Percentiles rank a stretch among this genome's conserved stretches.
Conservation (phyloP, 2,888 invertebrate species). For the Nomada fucata region DNA sequence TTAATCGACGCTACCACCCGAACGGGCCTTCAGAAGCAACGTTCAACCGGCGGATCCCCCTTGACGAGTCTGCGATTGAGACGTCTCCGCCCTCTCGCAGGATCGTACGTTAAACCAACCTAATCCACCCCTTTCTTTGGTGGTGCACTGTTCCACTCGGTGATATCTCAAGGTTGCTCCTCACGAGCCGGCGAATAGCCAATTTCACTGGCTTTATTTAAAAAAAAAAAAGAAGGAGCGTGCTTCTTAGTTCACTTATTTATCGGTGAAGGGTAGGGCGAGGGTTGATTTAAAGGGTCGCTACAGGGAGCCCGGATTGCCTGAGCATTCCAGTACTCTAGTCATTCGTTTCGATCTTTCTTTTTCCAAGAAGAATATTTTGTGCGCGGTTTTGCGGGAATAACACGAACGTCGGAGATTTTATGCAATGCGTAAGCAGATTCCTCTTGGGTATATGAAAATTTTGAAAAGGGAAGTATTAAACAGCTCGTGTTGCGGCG, state of each 20-base stretch:
- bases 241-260: conserved; percentile 24
- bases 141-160: not conserved
- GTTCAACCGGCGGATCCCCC: conserved; percentile 59
- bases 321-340: not conserved
- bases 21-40: conserved; percentile 62
- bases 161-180: conserved; percentile 30
- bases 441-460: not conserved
- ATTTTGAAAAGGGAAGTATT: not conserved
- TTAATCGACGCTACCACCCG: conserved; percentile 68
- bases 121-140: conserved; percentile 64
- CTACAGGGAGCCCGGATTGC: not conserved
- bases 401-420: not conserved
- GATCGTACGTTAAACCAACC: conserved; percentile 67
- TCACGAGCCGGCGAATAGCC: conserved; percentile 39
- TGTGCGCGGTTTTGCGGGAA: not conserved
- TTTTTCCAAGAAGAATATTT: not conserved
- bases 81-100: conserved; percentile 60
- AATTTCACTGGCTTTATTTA: conserved; percentile 49
- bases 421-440: too few relatives aligned
- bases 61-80: conserved; percentile 75
- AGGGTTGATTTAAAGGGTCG: conserved; percentile 35
- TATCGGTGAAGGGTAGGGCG: not conserved
- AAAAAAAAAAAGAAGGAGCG: conserved; percentile 17
- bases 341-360: not conserved
- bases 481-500: not conserved